Percentiles rank a stretch among this genome's conserved stretches.
Conservation (phyloP, 2,797 vertebrate species). For the Loriculus beryllinus region DNA sequence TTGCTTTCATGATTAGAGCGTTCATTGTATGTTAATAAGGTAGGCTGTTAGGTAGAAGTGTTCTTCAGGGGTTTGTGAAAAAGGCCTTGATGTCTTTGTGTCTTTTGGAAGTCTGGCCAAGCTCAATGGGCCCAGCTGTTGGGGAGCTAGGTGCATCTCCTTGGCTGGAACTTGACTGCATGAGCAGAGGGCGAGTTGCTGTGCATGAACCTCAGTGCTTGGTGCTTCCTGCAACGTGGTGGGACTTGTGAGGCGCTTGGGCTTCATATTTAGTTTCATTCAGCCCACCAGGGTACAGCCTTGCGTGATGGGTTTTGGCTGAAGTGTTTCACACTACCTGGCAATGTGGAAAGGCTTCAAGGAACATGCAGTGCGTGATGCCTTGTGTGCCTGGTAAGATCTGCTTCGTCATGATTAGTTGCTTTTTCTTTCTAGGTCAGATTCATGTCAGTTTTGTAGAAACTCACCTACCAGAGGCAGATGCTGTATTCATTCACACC, state of each 20-base stretch:
- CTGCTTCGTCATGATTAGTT: background rate
- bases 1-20: background rate
- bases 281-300: background rate
- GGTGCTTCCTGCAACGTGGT: background rate
- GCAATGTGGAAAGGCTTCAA: background rate
- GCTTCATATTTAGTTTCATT: background rate
- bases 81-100: background rate
- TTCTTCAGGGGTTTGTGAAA: background rate
- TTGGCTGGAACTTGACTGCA: rapidly evolving
- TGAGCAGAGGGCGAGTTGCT: background rate
- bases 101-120: background rate
- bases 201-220: rapidly evolving
- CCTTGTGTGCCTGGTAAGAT: background rate
- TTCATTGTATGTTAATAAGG: background rate
- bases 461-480: background rate
- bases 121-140: background rate
- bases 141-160: background rate
- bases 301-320: background rate
- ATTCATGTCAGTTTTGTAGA: background rate
- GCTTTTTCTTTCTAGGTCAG: background rate
- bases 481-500: background rate
- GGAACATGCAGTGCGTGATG: background rate
- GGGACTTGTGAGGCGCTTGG: rapidly evolving
- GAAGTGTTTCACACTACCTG: background rate
- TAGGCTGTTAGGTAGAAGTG: background rate